Evolutionary conservation across 1,140 invertebrate species (phyloP), one percentile per base, ranked within the genome.

Genomic region (Micrasema minimum): DNA sequence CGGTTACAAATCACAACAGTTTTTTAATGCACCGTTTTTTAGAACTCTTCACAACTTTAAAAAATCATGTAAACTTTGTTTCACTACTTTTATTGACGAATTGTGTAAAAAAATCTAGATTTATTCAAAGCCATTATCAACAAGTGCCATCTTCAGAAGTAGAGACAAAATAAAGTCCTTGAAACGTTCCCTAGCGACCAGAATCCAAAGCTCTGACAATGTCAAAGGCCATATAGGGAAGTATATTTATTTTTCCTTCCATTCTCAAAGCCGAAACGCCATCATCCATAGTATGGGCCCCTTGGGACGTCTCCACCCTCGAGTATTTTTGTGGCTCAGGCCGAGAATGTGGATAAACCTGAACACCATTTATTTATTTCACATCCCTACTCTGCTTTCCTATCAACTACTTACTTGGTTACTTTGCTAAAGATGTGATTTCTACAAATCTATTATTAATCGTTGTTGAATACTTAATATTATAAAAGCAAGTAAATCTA

Each of bases 181-280:
- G 4, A 57, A 57, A 57, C 53, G 14, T 38, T 37, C 53, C 53
- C 53, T 57, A 35, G 53, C 31, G 53, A 37, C 53, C 18, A 31
- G 31, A 57, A 57, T 57, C 53, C 53, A 14, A 57, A 57, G 50
- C 53, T 57, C 31, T 57, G n/a, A 51, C 53, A 37, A 16, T 57
- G 53, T 57, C 53, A 57, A 57, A 57, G 53, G 53, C 53, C 53
- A 35, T 7, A 22, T 31, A 16, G 1, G 9, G 53, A 4, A 57
- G 53, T 57, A 14, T 38, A 57, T 51, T 51, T 57, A 57, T 57
- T 37, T 51, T 57, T 37, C 14, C 31, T 57, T 10, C 53, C 31
- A 57, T 57, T 37, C 14, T n/a, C n/a, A 18, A 57, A 37, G 31
- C 53, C n/a, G 23, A 57, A 57, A 57, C 35, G 53, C 53, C 20